Evolutionary conservation across 2,888 invertebrate species (phyloP), one percentile per base, ranked within the genome.

Genomic region (Athrips mouffetella): DNA sequence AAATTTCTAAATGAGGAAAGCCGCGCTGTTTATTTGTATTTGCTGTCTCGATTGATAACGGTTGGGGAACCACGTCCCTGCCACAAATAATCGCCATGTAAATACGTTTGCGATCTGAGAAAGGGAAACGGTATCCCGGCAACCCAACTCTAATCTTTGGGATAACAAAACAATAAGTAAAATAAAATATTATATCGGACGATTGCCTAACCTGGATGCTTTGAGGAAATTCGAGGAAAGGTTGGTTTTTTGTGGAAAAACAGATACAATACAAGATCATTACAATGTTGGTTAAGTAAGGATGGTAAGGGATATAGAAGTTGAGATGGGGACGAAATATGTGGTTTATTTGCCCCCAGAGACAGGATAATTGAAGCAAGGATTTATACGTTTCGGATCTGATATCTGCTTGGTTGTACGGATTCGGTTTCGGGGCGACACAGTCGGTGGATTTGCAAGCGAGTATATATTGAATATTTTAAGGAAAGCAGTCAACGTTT

Each of bases 331-430:
- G 68, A 65, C 72, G 70, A 71, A 73, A 73, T 76, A 67, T 75
- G 78, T 70, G 80, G 75, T 80, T 75, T 81, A 78, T 80, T 81
- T 78, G 72, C 72, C 70, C 70, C 68, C 58, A 70, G 75, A 75
- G 79, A 79, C 76, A 74, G 68, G 74, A 80, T 82, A 83, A 85
- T 83, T 85, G 80, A 82, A 85, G 76, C 73, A 75, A 77, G 79
- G 79, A 83, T 84, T 83, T 80, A 85, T 83, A 74, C 69, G 73
- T 76, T 76, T 73, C 75, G 72, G 73, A 79, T 77, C 72, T 78
- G 67, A 70, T 45, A 27, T 25, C 45, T 50, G 30, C 42, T 45
- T 46, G 46, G 41, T 21, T 35, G 11, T 31, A 25, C 30, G 44
- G 8, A 70, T 71, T 70, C 66, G 71, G 67, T 70, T 70, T 42